Percentiles rank a stretch among this genome's conserved stretches.
Evolutionary conservation across 2,113 vertebrate genomes (phyloP).

Genomic region (Ptychochromis oligacanthus): DNA sequence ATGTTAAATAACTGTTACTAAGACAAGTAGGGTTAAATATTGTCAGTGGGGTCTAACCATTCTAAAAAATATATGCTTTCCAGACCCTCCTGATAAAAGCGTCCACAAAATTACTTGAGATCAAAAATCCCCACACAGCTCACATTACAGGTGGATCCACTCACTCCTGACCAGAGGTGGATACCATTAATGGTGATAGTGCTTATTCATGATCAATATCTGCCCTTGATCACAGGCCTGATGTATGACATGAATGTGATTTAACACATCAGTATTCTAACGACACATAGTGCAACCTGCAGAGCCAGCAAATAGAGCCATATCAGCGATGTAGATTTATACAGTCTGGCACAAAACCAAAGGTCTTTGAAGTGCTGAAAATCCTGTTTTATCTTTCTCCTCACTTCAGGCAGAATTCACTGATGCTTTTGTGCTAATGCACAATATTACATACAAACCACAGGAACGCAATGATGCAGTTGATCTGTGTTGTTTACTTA

Average conservation of each 20-base stretch:
- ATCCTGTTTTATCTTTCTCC: slow-evolving; percentile 48
- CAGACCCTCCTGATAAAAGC: slow-evolving; percentile 13
- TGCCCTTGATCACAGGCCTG: slow-evolving; percentile 50
- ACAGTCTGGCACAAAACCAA: slow-evolving; percentile 42
- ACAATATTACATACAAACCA: slow-evolving; percentile 37
- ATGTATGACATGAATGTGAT: slow-evolving; percentile 57
- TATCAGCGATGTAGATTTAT: slow-evolving; percentile 57
- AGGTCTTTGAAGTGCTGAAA: slow-evolving; percentile 58
- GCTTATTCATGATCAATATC: slow-evolving; percentile 60
- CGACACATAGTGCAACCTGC: slow-evolving; percentile 31
- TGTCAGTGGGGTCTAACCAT: neutral
- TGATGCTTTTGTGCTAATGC: slow-evolving; percentile 46
- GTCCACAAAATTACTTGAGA: slow-evolving; percentile 20
- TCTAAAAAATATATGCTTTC: slow-evolving; percentile 7
- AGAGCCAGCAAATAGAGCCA: slow-evolving; percentile 35
- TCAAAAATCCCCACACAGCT: slow-evolving; percentile 42
- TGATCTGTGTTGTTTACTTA: slow-evolving; percentile 26
- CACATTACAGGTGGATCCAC: slow-evolving; percentile 40
- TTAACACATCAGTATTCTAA: slow-evolving; percentile 68
- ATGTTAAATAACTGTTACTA: neutral
- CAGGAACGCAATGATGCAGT: slow-evolving; percentile 24
- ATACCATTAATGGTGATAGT: slow-evolving; percentile 29
- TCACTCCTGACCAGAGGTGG: slow-evolving; percentile 32
- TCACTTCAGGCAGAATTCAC: slow-evolving; percentile 28
- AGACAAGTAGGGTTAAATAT: neutral